phyloP scores from a whole-genome alignment of 2,888 invertebrate species.

The Oasisia sp. region DNA sequence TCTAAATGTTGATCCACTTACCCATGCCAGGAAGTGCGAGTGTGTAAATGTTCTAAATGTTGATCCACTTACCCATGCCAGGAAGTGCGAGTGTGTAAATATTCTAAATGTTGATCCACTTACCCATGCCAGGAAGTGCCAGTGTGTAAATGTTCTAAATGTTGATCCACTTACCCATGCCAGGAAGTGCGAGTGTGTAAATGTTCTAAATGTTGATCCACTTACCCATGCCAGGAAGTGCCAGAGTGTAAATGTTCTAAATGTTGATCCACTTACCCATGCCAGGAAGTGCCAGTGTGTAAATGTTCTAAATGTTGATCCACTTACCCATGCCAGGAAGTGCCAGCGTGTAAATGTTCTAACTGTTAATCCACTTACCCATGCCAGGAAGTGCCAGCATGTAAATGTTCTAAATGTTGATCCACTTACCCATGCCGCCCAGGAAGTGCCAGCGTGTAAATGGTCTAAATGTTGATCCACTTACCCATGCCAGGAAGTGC shows the following conservation, averaged over 20 bases:
- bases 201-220: neutral
- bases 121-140: too few relatives aligned
- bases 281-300: constrained; percentile 22
- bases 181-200: neutral
- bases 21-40: neutral
- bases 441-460: neutral
- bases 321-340: neutral
- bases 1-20: neutral
- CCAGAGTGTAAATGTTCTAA: neutral
- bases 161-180: too few relatives aligned
- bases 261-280: neutral
- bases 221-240: constrained; percentile 26
- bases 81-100: too few relatives aligned
- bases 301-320: neutral
- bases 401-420: neutral
- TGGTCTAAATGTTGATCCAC: neutral
- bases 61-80: too few relatives aligned
- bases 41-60: constrained; percentile 54
- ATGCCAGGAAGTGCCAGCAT: constrained; percentile 18
- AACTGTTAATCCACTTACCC: neutral
- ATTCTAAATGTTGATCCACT: too few relatives aligned
- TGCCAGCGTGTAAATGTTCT: neutral
- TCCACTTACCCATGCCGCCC: constrained; percentile 17
- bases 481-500: constrained; percentile 19
- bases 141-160: too few relatives aligned